Evolutionary conservation across 2,888 invertebrate genomes (phyloP).

Genomic region (Spodoptera littoralis): DNA sequence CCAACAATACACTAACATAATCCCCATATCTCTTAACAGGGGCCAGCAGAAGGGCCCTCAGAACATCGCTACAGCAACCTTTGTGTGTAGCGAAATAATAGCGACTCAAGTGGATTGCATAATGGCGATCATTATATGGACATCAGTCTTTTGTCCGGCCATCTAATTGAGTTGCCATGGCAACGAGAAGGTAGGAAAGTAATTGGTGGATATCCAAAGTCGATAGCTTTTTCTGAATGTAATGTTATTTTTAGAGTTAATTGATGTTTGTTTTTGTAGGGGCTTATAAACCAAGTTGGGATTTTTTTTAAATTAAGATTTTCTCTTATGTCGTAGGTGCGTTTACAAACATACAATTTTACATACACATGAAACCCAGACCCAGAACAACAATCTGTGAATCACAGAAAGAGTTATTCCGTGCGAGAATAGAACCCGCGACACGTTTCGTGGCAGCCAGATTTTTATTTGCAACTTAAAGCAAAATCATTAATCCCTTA

Average conservation of each 20-base stretch:
- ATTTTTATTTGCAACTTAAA: too few relatives aligned
- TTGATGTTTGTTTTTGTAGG: not conserved
- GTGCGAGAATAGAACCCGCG: too few relatives aligned
- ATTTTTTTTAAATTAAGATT: too few relatives aligned
- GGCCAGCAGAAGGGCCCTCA: slow-evolving; percentile 46
- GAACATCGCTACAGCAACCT: slow-evolving; percentile 43
- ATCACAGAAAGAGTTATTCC: too few relatives aligned
- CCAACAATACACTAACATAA: slow-evolving; percentile 7
- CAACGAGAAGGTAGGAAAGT: slow-evolving; percentile 59
- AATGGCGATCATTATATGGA: slow-evolving; percentile 69
- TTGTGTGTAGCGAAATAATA: slow-evolving; percentile 61
- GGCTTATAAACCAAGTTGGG: too few relatives aligned
- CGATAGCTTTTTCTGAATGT: not conserved
- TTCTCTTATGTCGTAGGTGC: too few relatives aligned
- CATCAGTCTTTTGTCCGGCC: slow-evolving; percentile 74
- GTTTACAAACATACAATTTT: too few relatives aligned
- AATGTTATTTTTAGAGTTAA: not conserved
- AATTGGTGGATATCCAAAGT: slow-evolving; percentile 49
- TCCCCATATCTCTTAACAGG: slow-evolving; percentile 37
- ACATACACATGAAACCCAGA: too few relatives aligned
- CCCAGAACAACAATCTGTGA: too few relatives aligned
- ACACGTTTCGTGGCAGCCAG: too few relatives aligned
- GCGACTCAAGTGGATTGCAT: slow-evolving; percentile 67
- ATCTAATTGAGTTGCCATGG: slow-evolving; percentile 71
- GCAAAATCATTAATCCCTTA: too few relatives aligned